Conservation (phyloP, 1,140 invertebrate genomes). For the Tetramorium parvispinum region DNA sequence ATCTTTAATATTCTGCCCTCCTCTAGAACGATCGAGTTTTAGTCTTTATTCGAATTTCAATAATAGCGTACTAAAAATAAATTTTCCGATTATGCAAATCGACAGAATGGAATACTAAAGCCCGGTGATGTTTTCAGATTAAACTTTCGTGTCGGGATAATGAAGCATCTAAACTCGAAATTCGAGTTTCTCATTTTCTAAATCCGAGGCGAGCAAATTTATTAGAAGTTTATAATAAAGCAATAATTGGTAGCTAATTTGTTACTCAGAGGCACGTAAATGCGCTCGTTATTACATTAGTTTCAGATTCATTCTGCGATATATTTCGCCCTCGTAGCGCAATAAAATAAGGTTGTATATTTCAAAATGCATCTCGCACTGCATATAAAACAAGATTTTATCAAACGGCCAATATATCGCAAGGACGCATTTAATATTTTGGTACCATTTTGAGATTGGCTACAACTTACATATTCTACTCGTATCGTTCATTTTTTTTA, state of each 20-base stretch:
- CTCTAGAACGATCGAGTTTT: background rate
- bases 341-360: slow-evolving; percentile 46
- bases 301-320: slow-evolving; percentile 29
- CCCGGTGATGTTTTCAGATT: slow-evolving; percentile 31
- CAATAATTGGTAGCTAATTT: slow-evolving; percentile 52
- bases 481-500: background rate
- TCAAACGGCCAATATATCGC: slow-evolving; percentile 1
- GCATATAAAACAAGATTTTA: slow-evolving; percentile 43
- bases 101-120: slow-evolving; percentile 26
- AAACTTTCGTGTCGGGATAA: slow-evolving; percentile 52
- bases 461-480: background rate
- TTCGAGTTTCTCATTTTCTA: slow-evolving; percentile 50
- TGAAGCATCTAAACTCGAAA: slow-evolving; percentile 51
- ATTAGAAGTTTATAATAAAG: slow-evolving; percentile 39
- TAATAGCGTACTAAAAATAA: slow-evolving; percentile 16
- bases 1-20: background rate
- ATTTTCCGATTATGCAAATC: slow-evolving; percentile 53
- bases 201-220: slow-evolving; percentile 14
- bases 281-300: slow-evolving; percentile 36
- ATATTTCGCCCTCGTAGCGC: background rate
- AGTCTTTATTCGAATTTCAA: background rate
- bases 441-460: background rate
- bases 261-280: slow-evolving; percentile 12
- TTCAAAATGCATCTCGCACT: slow-evolving; percentile 20
- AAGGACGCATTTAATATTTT: slow-evolving; percentile 33